These are phyloP conservation scores for Drosophila demipolita DNA, from an alignment of 2,888 invertebrate genomes.

Conservation along the genomic window DNA sequence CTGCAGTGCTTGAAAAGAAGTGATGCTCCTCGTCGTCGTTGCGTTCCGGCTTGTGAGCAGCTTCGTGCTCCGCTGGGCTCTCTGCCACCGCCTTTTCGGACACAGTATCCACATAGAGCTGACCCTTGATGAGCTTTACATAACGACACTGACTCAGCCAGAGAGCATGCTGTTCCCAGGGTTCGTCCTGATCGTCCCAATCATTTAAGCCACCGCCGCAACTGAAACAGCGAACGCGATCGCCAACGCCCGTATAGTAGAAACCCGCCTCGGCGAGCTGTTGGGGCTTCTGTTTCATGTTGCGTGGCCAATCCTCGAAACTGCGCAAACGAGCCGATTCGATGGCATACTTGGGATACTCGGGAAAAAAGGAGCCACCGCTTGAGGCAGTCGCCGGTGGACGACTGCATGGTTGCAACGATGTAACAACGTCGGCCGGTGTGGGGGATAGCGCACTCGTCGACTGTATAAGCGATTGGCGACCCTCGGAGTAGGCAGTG, in stretches of 20 bases:
- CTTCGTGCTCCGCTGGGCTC: slow-evolving; percentile 1
- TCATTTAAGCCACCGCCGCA: slow-evolving; percentile 97
- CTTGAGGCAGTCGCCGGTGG: neutral
- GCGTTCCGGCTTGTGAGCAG: slow-evolving; percentile 18
- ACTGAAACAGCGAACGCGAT: slow-evolving; percentile 96
- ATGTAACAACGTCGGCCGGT: slow-evolving; percentile 2
- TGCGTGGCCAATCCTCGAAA: slow-evolving; percentile 92
- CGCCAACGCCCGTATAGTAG: slow-evolving; percentile 94
- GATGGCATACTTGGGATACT: slow-evolving; percentile 89
- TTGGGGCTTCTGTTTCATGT: slow-evolving; percentile 91
- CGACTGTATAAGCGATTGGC: slow-evolving; percentile 28
- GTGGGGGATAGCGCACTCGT: slow-evolving; percentile 17
- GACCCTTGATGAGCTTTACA: slow-evolving; percentile 92
- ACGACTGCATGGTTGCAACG: slow-evolving; percentile 23
- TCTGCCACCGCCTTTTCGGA: slow-evolving; percentile 62
- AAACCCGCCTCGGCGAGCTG: slow-evolving; percentile 95
- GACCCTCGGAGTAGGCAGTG: slow-evolving; percentile 77
- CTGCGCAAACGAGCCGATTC: slow-evolving; percentile 89
- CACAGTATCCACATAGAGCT: slow-evolving; percentile 88
- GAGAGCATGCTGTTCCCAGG: slow-evolving; percentile 97
- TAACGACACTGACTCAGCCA: slow-evolving; percentile 96
- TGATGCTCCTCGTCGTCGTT: slow-evolving; percentile 16
- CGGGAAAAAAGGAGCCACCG: slow-evolving; percentile 85
- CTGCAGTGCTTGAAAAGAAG: neutral
- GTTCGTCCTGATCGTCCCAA: slow-evolving; percentile 96